Conservation (phyloP, 2,888 invertebrate genomes). For the Spilarctia lutea region DNA sequence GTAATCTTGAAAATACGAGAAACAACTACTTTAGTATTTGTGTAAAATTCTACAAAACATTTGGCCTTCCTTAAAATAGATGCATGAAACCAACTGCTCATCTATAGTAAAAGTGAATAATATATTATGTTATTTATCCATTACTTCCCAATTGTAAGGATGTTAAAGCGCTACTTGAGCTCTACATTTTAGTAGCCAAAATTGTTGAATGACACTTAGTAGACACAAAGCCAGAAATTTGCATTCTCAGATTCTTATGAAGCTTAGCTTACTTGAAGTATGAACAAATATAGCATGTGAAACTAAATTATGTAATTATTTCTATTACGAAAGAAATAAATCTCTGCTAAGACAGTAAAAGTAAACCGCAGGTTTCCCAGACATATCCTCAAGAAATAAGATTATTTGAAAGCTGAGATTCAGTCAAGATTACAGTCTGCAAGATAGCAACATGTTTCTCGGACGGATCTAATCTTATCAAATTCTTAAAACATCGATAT, state of each 20-base stretch:
- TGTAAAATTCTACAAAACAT: neutral
- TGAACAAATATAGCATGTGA: neutral
- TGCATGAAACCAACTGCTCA: neutral
- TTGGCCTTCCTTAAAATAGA: neutral
- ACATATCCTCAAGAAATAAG: conserved; percentile 19
- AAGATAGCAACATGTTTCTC: conserved; percentile 29
- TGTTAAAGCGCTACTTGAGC: neutral
- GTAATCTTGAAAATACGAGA: neutral
- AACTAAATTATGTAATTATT: neutral
- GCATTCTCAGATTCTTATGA: neutral
- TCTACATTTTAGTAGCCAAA: neutral
- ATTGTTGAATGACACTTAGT: neutral
- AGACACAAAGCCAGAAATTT: neutral
- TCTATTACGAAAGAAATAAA: neutral
- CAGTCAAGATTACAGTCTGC: conserved; percentile 28
- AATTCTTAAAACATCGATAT: conserved; percentile 38
- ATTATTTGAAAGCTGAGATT: conserved; percentile 35
- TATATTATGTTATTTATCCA: neutral
- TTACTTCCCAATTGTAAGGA: neutral
- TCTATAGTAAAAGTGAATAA: neutral
- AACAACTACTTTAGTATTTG: neutral
- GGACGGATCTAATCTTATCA: conserved; percentile 34
- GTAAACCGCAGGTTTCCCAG: neutral
- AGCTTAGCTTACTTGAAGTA: neutral
- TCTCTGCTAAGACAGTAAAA: neutral